Evolutionary conservation across 2,113 vertebrate genomes (phyloP).

Genomic region (Scytalopus superciliaris): DNA sequence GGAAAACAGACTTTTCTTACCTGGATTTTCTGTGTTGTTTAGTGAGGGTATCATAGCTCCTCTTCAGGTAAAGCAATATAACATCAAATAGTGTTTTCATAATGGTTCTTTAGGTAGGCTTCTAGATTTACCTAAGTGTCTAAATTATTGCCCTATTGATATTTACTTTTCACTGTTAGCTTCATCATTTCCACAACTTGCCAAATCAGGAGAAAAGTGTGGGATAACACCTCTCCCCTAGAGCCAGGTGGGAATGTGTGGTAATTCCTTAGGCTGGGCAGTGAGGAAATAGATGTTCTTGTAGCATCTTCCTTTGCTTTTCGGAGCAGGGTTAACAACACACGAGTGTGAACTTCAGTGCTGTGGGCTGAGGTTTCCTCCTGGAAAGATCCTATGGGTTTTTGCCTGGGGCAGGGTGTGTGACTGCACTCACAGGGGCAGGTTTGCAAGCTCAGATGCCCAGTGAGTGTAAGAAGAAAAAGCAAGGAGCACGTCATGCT

Average conservation of each 20-base stretch:
- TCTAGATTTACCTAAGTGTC: neutral
- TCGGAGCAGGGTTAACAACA: neutral
- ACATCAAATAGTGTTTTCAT: neutral
- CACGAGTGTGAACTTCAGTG: neutral
- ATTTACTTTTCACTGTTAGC: neutral
- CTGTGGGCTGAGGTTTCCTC: neutral
- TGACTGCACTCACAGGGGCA: neutral
- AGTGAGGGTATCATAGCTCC: neutral
- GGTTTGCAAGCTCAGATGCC: neutral
- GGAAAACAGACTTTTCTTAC: neutral
- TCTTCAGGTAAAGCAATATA: neutral
- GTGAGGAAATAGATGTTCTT: neutral
- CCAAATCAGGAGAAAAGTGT: neutral
- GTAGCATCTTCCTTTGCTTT: neutral
- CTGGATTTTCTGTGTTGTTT: neutral
- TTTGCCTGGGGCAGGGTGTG: rapidly evolving
- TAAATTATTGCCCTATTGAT: neutral
- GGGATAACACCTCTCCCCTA: neutral
- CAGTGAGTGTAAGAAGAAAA: neutral
- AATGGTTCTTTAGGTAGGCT: neutral
- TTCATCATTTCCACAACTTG: neutral
- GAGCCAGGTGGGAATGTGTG: rapidly evolving
- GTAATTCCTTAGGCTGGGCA: neutral
- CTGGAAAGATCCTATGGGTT: neutral
- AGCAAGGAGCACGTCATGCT: neutral